Evolutionary conservation across 2,113 vertebrate genomes (phyloP).

Genomic region (Mirza zaza): DNA sequence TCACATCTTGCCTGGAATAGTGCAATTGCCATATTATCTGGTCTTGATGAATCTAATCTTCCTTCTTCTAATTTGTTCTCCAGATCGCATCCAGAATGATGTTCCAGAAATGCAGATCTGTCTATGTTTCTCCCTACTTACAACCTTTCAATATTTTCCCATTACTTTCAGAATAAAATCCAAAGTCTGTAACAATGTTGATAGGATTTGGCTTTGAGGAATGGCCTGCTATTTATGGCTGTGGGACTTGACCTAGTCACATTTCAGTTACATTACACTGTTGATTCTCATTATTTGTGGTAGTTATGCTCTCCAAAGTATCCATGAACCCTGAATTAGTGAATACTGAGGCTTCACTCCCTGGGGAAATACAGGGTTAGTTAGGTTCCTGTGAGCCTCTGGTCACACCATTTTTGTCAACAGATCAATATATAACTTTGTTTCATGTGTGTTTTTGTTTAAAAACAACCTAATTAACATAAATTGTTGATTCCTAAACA

Average conservation of each 20-base stretch:
- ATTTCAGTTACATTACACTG: neutral
- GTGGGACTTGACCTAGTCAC: neutral
- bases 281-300: neutral
- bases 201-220: neutral
- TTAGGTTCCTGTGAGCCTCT: neutral
- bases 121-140: neutral
- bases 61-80: neutral
- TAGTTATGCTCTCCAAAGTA: slow-evolving; percentile 4
- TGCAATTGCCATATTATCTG: neutral
- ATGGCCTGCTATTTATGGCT: neutral
- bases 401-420: neutral
- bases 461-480: neutral
- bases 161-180: neutral
- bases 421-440: neutral
- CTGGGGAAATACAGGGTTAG: neutral
- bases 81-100: neutral
- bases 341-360: neutral
- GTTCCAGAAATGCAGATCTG: neutral
- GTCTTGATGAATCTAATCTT: neutral
- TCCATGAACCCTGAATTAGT: neutral
- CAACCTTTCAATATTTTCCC: neutral
- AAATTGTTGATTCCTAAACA: neutral
- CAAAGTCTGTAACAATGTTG: neutral
- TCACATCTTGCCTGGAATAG: neutral
- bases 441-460: slow-evolving; percentile 23